Evolutionary conservation across 2,113 vertebrate genomes (phyloP), one percentile per base, ranked within the genome.

Genomic region (Salminus brasiliensis): DNA sequence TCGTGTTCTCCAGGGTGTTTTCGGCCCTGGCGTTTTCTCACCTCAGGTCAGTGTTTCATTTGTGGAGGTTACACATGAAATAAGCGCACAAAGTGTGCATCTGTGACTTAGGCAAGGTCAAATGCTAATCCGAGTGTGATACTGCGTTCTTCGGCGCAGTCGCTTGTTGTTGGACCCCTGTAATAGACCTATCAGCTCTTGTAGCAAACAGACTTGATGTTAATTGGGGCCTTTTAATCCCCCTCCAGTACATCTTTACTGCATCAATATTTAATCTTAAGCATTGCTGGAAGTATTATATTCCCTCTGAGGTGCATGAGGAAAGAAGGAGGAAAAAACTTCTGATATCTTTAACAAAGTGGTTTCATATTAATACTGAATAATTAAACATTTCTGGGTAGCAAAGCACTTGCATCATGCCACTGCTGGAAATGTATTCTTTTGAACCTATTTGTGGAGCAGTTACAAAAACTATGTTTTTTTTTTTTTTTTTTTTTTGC

Each of bases 241-340:
- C 36, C 36, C 62, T 57, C 62, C 66, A 55, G 71, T 81, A 79
- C 57, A 53, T 74, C 74, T 83, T 78, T 82, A 70, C 23, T 29
- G 49, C 72, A 87, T 82, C 69, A 80, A 82, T 76, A 69, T 78
- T 82, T 81, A 68, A 85, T 81, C 47, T 76, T 47, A 67, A 72
- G 78, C 72, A 72, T 65, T 73, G 52, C 81, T 59, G 39, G 18
- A 76, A 60, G 52, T 71, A 81, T 76, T 53, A 39, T 78, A 63
- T 78, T 70, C 74, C 74, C 77, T 68, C 23, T 67, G 43, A 73
- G 34, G 41, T 77, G 62, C 62, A 62, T 43, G 69, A 79, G 45
- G 25, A 77, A 66, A 77, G 59, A 32, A 15, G 52, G 74, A 55
- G 12, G 36, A 39, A 36, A 34, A 34, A 80, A 67, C 34, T 74